These are phyloP conservation scores for Aurelia aurita DNA, from an alignment of 30 jellyfish, hydroid and myxozoan species.

Conservation along the genomic window DNA sequence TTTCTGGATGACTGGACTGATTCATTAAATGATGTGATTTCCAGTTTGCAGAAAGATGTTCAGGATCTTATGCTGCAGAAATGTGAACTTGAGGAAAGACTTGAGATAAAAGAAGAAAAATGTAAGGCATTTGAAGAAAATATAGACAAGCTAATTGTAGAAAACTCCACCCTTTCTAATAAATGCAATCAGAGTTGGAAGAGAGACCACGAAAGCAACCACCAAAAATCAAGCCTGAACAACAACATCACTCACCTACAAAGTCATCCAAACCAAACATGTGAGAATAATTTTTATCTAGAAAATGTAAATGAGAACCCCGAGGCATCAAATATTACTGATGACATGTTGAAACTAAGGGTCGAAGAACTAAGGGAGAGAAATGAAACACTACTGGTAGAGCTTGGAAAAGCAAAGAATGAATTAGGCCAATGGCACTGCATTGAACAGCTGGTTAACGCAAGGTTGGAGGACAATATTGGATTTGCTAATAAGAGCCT, in stretches of 20 bases:
- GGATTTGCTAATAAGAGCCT: too few relatives aligned
- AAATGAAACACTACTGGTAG: too few relatives aligned
- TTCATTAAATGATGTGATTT: conserved; percentile 19
- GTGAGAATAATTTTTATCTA: not conserved
- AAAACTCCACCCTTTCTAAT: not conserved
- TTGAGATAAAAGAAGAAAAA: not conserved
- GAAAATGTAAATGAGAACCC: not conserved
- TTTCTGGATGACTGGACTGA: conserved; percentile 45
- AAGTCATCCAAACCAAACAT: not conserved
- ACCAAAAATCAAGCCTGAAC: not conserved
- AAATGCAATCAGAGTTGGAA: not conserved
- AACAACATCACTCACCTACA: conserved; percentile 14
- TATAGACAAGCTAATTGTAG: not conserved
- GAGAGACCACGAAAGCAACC: not conserved
- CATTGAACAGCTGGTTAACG: too few relatives aligned
- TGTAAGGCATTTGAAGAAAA: not conserved
- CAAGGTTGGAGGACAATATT: too few relatives aligned
- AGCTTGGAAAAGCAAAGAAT: too few relatives aligned
- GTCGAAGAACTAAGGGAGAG: conserved; percentile 16
- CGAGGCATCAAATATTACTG: not conserved
- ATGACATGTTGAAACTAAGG: not conserved
- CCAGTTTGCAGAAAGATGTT: conserved; percentile 12
- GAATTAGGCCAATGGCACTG: too few relatives aligned
- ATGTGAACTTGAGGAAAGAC: conserved; percentile 2
- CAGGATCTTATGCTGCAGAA: not conserved